Conservation (phyloP, 2,113 vertebrate genomes). For the Accipiter cooperii region DNA sequence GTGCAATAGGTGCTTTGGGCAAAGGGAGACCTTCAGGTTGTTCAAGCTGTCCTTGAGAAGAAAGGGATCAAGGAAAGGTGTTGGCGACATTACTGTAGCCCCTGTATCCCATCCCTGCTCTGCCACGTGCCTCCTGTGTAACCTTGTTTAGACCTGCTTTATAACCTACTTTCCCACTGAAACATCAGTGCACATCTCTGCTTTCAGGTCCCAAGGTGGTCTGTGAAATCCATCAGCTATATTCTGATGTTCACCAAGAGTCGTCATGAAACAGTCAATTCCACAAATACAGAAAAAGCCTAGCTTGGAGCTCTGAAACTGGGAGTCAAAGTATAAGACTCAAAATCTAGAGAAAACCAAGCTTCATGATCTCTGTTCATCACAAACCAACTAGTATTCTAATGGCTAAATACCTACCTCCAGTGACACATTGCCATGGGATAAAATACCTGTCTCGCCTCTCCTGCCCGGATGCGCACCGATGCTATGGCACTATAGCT, state of each 20-base stretch:
- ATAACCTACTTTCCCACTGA: not conserved
- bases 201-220: not conserved
- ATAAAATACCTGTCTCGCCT: not conserved
- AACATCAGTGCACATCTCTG: not conserved
- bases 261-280: not conserved
- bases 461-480: rapidly evolving
- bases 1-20: not conserved
- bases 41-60: not conserved
- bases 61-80: not conserved
- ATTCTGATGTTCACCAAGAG: not conserved
- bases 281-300: not conserved
- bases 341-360: not conserved
- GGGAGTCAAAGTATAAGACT: not conserved
- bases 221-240: not conserved
- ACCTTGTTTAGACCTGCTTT: not conserved
- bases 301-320: not conserved
- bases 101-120: not conserved
- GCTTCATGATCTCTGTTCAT: not conserved
- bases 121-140: not conserved
- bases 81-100: not conserved
- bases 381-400: not conserved
- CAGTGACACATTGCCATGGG: rapidly evolving
- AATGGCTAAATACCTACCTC: not conserved
- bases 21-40: not conserved
- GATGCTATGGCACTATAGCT: not conserved